Evolutionary conservation across 30 jellyfish, hydroid and myxozoan species (phyloP), one percentile per base, ranked within the genome.

Genomic region (Clytia hemisphaerica): DNA sequence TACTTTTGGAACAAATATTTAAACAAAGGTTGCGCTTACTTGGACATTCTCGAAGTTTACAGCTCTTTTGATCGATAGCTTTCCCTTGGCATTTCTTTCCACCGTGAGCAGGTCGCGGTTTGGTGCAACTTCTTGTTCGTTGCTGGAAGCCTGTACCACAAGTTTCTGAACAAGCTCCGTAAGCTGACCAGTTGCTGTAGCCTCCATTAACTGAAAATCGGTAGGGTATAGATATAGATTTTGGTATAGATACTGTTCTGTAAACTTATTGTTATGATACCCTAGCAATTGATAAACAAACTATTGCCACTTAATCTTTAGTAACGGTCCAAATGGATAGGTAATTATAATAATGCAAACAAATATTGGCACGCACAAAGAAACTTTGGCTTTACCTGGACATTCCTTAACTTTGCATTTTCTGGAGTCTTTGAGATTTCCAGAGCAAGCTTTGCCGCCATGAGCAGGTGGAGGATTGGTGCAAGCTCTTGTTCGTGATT

Each of bases 201-300:
- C 92, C 92, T 2, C 95, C 95, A 55, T 83, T 40, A 31, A 83
- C 95, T 83, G 61, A 51, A 78, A 37, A 33, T 28, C 37, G 59
- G 3, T 3, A 46, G 10, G 24, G 24, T 2, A 46, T 27, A 46
- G 24, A 46, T 4, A 9, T 27, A 46, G 24, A 46, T 31, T 46
- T 46, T 10, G 16, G 53, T 40, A 40, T 40, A 16, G 53, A 10
- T 7, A 16, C 14, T n/a, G 16, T 7, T 7, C 10, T 7, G 53
- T 40, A 40, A 40, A 10, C 53, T 40, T 40, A 7, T 7, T 7
- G 53, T 40, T n/a, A 40, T 40, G 14, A 40, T 7, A 16, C 10
- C n/a, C 53, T 40, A 40, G 16, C n/a, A 16, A 16, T n/a, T 40
- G 10, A 7, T n/a, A 40, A 16, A 40, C 53, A 40, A 40, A 40